Evolutionary conservation across 2,113 vertebrate species (phyloP).

Genomic region (Nanorana parkeri): DNA sequence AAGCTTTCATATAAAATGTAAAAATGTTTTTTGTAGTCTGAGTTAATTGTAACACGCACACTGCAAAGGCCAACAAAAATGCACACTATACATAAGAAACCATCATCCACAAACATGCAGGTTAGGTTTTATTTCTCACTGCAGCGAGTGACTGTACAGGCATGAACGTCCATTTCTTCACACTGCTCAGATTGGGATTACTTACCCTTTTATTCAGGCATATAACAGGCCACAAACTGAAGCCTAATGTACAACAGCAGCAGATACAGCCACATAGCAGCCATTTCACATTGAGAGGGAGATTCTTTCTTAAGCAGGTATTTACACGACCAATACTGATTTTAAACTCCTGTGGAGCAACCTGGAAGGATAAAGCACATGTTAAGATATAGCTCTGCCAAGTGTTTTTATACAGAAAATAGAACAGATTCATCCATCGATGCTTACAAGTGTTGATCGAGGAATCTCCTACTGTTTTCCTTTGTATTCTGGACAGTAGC

Average conservation of each 20-base stretch:
- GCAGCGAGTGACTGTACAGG: background rate
- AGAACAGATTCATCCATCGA: too few species aligned
- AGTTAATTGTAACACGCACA: too few species aligned
- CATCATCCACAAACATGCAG: background rate
- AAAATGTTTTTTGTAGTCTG: too few species aligned
- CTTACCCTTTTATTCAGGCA: slow-evolving; percentile 99
- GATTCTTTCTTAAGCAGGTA: slow-evolving; percentile 91
- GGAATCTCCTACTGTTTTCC: too few species aligned
- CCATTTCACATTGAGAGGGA: slow-evolving; percentile 97
- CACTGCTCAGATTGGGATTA: slow-evolving; percentile 67
- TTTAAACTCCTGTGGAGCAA: slow-evolving; percentile 99
- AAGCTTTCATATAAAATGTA: too few species aligned
- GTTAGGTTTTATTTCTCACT: background rate
- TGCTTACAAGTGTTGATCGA: too few species aligned
- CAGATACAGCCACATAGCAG: slow-evolving; percentile 96
- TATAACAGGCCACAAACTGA: slow-evolving; percentile 97
- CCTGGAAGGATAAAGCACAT: slow-evolving; percentile 71
- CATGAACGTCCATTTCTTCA: background rate
- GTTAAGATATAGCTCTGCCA: too few species aligned
- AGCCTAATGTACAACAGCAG: slow-evolving; percentile 97
- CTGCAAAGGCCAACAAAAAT: too few species aligned
- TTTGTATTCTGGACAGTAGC: too few species aligned
- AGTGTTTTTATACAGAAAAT: too few species aligned
- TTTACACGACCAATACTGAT: slow-evolving; percentile 93
- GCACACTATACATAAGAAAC: too few species aligned